Evolutionary conservation across 2,113 vertebrate genomes (phyloP), one percentile per base, ranked within the genome.

Genomic region (Catharus fuscescens): DNA sequence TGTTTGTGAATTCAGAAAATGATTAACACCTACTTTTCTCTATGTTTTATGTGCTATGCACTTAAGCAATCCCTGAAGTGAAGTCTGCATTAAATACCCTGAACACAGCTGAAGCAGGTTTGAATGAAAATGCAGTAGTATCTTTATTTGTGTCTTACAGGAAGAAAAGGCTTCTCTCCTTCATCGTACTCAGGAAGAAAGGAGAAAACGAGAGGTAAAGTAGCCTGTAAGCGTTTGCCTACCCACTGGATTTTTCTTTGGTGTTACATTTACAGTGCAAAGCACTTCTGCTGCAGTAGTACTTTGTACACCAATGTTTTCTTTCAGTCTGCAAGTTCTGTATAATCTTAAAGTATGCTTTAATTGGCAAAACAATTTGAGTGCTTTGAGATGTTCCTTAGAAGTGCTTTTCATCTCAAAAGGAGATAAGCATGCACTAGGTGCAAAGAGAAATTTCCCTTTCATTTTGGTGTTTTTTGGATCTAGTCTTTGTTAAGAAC

Each of bases 101-200:
- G 47, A 69, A 26, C 25, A 17, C 9, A 29, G 56, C 45, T 84
- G 40, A 74, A 45, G 67, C 8, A 28, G 9, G 28, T 54, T 77
- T 90, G 69, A 74, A 60, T 74, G 76, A 54, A 95, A 86, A 64
- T 59, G 50, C 34, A 56, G 12, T 28, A 18, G 7, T 38, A 6
- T 76, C 12, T 92, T 17, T 59, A 8, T 95, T 83, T 96, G 14
- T 79, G 40, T 9, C 87, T 96, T 97, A 20, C 40, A 99, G 99
- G 99, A 99, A 96, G 99, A 99, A 97, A 99, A 99, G 97, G 98
- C 99, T 66, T 99, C 99, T 93, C 98, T 99, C 93, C 96, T 99
- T 91, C 99, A 99, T 97, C 99, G 99, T 52, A 99, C 99, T 96
- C 99, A 99, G 98, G 99, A 99, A 97, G 99, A 99, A 97, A 98